A percentile compares a stretch with the other conserved stretches of the same genome.
These are phyloP conservation scores for Apeltes quadracus DNA, from an alignment of 2,113 vertebrate genomes.

Conservation along the genomic window DNA sequence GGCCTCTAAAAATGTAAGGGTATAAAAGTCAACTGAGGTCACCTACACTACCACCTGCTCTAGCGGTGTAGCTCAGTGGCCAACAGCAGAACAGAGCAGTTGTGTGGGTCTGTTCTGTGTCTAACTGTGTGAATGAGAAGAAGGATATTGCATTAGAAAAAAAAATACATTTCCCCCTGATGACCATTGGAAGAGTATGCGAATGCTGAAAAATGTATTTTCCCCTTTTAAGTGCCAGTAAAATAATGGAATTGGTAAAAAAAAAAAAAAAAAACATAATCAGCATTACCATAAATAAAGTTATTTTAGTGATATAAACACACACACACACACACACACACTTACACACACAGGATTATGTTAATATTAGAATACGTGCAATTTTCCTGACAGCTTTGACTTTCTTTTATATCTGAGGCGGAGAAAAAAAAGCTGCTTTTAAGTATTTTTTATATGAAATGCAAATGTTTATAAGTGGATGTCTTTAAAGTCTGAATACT, in stretches of 20 bases:
- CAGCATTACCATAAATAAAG: slow-evolving; percentile 16
- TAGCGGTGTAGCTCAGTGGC: slow-evolving; percentile 8
- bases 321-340: background rate
- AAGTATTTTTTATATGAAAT: slow-evolving; percentile 55
- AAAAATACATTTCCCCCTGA: background rate
- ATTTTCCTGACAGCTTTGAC: slow-evolving; percentile 44
- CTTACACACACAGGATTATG: background rate
- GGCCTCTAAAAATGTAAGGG: slow-evolving; percentile 3
- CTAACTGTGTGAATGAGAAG: background rate
- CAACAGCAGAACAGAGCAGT: background rate
- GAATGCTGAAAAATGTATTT: too few relatives aligned
- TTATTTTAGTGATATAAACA: slow-evolving; percentile 13
- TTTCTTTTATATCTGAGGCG: slow-evolving; percentile 32
- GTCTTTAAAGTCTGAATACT: slow-evolving; percentile 45
- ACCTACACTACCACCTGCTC: slow-evolving; percentile 20
- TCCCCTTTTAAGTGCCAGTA: slow-evolving; percentile 21
- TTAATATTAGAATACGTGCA: slow-evolving; percentile 58
- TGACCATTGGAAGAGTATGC: slow-evolving; percentile 10
- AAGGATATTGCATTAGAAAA: slow-evolving; percentile 1
- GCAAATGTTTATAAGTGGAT: slow-evolving; percentile 51
- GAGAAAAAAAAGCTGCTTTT: slow-evolving; percentile 40
- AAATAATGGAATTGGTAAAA: slow-evolving; percentile 25
- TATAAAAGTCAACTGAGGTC: background rate
- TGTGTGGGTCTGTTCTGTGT: background rate
- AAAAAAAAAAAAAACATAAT: slow-evolving; percentile 25